Conservation (phyloP, 2,113 vertebrate genomes). For the Taxidea taxus region DNA sequence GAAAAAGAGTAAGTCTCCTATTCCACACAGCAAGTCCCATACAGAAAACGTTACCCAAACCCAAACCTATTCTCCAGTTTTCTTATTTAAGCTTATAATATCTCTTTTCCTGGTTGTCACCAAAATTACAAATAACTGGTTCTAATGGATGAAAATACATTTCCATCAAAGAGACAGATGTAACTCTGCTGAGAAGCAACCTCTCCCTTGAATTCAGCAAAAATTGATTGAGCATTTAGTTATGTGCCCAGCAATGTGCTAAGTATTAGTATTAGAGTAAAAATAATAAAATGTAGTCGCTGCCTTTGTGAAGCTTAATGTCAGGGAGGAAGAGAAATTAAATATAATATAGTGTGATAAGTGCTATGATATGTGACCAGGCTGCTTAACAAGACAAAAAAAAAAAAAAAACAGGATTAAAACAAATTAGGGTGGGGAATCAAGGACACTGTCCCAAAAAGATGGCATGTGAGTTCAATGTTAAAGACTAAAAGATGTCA, state of each 20-base stretch:
- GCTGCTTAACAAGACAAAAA: neutral
- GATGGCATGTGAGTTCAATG: neutral
- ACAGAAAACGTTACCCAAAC: conserved; percentile 7
- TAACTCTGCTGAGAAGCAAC: neutral
- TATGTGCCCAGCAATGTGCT: neutral
- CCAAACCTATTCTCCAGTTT: conserved; percentile 24
- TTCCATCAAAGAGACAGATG: neutral
- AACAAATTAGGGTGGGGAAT: neutral
- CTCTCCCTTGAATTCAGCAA: neutral
- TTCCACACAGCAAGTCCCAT: neutral
- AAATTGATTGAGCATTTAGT: neutral
- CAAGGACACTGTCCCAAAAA: neutral
- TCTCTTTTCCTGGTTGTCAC: neutral
- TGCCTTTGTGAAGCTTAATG: neutral
- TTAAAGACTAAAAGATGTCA: neutral
- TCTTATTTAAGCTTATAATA: neutral
- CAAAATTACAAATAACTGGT: conserved; percentile 34
- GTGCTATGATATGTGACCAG: neutral
- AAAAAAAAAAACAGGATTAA: neutral
- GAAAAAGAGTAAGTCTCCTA: neutral
- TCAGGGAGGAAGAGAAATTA: neutral
- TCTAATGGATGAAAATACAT: neutral
- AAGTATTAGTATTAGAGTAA: neutral
- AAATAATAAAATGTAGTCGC: neutral
- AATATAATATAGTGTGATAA: neutral